Percentiles rank a stretch among this genome's conserved stretches.
Evolutionary conservation across 2,888 invertebrate species (phyloP).

Genomic region (Apotomis turbidana): DNA sequence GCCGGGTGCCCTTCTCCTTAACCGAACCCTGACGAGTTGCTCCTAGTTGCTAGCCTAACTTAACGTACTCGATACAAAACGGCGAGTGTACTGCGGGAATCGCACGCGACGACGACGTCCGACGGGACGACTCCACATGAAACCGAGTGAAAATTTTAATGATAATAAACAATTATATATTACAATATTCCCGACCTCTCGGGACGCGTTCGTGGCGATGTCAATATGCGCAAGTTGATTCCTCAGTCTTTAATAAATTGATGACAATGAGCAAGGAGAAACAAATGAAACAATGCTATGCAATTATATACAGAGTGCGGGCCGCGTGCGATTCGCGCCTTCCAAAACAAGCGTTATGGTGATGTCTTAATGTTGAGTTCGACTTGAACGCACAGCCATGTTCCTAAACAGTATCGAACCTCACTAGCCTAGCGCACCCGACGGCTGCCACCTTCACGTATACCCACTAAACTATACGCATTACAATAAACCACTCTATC

Average conservation of each 20-base stretch:
- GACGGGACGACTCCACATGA: conserved; percentile 58
- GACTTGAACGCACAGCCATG: conserved; percentile 79
- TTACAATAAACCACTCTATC: conserved; percentile 81
- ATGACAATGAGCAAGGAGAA: conserved; percentile 82
- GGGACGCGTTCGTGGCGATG: conserved; percentile 80
- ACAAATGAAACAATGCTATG: conserved; percentile 81
- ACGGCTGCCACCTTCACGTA: conserved; percentile 65
- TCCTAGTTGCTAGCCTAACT: conserved; percentile 36
- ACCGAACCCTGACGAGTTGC: conserved; percentile 15
- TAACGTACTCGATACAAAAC: conserved; percentile 38
- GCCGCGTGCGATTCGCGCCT: conserved; percentile 58
- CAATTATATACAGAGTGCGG: conserved; percentile 79
- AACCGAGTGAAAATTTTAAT: conserved; percentile 67
- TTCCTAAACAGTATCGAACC: conserved; percentile 75
- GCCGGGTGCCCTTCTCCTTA: conserved; percentile 18
- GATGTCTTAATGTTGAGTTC: conserved; percentile 73
- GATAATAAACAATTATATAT: conserved; percentile 70
- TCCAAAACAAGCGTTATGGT: conserved; percentile 53
- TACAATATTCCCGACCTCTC: conserved; percentile 71
- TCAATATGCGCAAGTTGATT: conserved; percentile 82
- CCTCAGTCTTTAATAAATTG: conserved; percentile 84
- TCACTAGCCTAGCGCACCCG: conserved; percentile 71
- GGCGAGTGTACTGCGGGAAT: conserved; percentile 56
- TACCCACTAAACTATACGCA: conserved; percentile 73
- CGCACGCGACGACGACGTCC: conserved; percentile 56